Evolutionary conservation across 30 jellyfish, hydroid and myxozoan genomes (phyloP).

Genomic region (Aurelia aurita): DNA sequence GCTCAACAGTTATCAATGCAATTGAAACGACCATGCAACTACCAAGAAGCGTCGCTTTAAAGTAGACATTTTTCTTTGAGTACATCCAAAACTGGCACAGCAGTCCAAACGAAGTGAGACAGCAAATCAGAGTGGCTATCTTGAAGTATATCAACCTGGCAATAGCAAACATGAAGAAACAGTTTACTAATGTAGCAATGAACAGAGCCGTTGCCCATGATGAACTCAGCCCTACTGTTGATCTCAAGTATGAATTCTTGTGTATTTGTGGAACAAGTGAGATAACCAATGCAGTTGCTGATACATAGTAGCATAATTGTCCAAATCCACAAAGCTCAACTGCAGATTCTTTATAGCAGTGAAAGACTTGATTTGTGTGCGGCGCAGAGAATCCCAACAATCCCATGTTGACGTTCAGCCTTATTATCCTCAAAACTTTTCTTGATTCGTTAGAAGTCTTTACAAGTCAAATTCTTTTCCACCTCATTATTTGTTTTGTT

Average conservation of each 20-base stretch:
- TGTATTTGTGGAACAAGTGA: constrained; percentile 55
- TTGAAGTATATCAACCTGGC: constrained; percentile 29
- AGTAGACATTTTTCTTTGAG: constrained; percentile 41
- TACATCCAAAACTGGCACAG: constrained; percentile 65
- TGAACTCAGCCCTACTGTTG: constrained; percentile 43
- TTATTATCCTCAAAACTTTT: not conserved
- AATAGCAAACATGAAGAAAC: constrained; percentile 43
- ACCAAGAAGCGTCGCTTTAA: constrained; percentile 47
- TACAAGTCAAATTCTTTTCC: too few relatives aligned
- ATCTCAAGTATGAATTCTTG: constrained; percentile 42
- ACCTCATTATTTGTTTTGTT: too few relatives aligned
- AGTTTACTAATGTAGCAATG: constrained; percentile 40
- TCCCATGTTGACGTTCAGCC: not conserved
- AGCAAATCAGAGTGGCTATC: constrained; percentile 3
- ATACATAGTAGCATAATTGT: constrained; percentile 25
- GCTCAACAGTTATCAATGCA: constrained; percentile 45
- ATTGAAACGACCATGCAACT: constrained; percentile 41
- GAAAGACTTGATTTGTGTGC: not conserved
- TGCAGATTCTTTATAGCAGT: constrained; percentile 13
- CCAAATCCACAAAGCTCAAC: constrained; percentile 39
- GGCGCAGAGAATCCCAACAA: not conserved
- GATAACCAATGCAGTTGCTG: constrained; percentile 41
- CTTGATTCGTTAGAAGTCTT: too few relatives aligned
- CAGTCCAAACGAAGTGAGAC: constrained; percentile 12
- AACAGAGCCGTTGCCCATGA: constrained; percentile 44